phyloP scores from a whole-genome alignment of 2,113 vertebrate genomes.

The Phalacrocorax carbo region DNA sequence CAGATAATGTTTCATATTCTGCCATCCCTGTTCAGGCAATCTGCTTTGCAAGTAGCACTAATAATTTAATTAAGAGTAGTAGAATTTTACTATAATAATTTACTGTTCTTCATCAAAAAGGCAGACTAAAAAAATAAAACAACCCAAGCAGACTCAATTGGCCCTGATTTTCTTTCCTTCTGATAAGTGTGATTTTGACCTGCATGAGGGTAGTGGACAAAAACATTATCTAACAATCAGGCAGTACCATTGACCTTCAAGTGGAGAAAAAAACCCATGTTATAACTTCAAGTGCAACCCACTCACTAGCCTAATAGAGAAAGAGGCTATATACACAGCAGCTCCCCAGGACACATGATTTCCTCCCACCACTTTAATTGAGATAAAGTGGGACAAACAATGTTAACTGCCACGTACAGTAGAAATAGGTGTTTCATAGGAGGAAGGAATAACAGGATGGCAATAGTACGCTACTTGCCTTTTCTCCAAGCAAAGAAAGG shows the following conservation, averaged over 20 bases:
- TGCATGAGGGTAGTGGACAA: not conserved
- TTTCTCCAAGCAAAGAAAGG: not conserved
- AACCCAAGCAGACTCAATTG: not conserved
- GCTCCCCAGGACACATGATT: slow-evolving; percentile 20
- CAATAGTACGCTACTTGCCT: not conserved
- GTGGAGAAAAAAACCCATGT: not conserved
- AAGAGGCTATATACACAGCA: not conserved
- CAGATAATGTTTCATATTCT: not conserved
- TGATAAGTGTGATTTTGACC: not conserved
- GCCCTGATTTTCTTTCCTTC: not conserved
- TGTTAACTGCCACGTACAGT: slow-evolving; percentile 26
- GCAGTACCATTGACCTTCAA: slow-evolving; percentile 41
- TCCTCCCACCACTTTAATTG: slow-evolving; percentile 43
- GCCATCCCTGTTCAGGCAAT: not conserved
- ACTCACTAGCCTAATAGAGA: slow-evolving; percentile 24
- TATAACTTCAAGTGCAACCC: slow-evolving; percentile 27
- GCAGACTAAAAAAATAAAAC: no score
- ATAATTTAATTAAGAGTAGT: not conserved
- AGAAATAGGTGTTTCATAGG: slow-evolving; percentile 22
- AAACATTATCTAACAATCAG: not conserved
- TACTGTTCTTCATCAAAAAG: not conserved
- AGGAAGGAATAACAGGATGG: not conserved
- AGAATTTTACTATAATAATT: not conserved
- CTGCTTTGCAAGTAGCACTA: not conserved
- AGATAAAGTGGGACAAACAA: slow-evolving; percentile 57